Conservation (phyloP, 1,140 invertebrate species). For the Platyscapa corneri region DNA sequence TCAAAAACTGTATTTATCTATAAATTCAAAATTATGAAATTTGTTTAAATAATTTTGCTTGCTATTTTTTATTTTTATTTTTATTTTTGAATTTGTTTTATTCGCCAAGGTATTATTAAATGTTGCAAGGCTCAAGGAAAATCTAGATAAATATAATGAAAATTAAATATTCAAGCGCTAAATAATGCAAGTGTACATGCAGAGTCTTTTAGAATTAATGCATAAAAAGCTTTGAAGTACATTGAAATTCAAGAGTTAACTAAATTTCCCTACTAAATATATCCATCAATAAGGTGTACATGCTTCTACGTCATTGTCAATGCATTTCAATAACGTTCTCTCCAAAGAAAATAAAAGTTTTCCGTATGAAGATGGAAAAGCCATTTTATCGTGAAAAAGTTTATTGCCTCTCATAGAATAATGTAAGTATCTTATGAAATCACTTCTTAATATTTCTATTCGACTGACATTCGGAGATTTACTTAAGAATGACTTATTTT, state of each 20-base stretch:
- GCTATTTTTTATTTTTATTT: background rate
- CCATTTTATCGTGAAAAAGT: background rate
- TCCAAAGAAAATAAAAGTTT: background rate
- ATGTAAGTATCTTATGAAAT: background rate
- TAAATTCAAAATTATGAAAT: too few species aligned
- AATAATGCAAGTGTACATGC: background rate
- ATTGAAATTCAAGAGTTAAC: constrained; percentile 31
- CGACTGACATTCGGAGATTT: background rate
- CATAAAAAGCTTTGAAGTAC: background rate
- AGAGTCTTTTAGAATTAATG: background rate
- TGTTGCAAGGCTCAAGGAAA: background rate
- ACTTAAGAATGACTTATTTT: too few species aligned
- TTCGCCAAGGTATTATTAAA: background rate
- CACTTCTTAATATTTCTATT: background rate
- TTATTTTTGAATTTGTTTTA: background rate
- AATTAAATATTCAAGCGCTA: background rate
- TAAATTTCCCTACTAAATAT: constrained; percentile 14
- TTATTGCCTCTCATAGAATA: background rate
- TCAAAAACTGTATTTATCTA: too few species aligned
- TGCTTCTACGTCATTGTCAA: constrained; percentile 22
- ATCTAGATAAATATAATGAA: constrained; percentile 20
- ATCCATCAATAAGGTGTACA: constrained; percentile 30
- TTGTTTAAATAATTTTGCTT: background rate
- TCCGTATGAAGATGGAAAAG: background rate
- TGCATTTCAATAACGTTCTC: background rate